phyloP scores from a whole-genome alignment of 2,888 invertebrate genomes.

The Neelides folsomi region DNA sequence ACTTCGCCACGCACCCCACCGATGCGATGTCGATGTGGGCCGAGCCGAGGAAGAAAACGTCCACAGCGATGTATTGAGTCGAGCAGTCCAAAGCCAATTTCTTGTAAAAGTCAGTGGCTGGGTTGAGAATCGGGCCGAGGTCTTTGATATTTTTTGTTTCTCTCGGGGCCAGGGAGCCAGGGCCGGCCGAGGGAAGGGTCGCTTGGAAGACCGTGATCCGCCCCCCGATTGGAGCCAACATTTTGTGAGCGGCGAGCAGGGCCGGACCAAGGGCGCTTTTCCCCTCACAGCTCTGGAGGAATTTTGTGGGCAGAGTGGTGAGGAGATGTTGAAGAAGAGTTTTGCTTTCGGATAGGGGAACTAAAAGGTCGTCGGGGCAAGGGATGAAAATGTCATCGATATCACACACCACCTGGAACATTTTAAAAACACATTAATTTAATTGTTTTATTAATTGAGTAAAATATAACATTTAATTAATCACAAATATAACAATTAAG shows the following conservation, averaged over 20 bases:
- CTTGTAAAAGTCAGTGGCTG: constrained; percentile 96
- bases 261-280: constrained; percentile 84
- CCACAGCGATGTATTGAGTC: constrained; percentile 88
- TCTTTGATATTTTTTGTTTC: constrained; percentile 60
- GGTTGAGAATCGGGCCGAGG: constrained; percentile 68
- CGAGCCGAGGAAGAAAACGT: constrained; percentile 82
- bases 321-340: constrained; percentile 63
- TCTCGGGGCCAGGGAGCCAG: constrained; percentile 68
- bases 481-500: no score
- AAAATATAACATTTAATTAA: no score
- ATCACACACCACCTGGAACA: constrained; percentile 59
- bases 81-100: constrained; percentile 90
- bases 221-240: constrained; percentile 85
- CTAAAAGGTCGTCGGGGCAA: constrained; percentile 78
- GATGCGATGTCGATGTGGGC: constrained; percentile 91
- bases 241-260: constrained; percentile 76
- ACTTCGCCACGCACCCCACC: constrained; percentile 82
- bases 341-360: constrained; percentile 74
- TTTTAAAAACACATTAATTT: constrained; percentile 10
- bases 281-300: constrained; percentile 51
- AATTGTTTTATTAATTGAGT: no score
- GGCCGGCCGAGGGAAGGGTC: constrained; percentile 71
- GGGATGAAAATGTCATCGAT: constrained; percentile 91
- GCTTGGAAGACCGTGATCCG: constrained; percentile 89
- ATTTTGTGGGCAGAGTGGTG: constrained; percentile 61